Conservation (phyloP, 2,113 vertebrate genomes). For the Bolborhynchus lineola region DNA sequence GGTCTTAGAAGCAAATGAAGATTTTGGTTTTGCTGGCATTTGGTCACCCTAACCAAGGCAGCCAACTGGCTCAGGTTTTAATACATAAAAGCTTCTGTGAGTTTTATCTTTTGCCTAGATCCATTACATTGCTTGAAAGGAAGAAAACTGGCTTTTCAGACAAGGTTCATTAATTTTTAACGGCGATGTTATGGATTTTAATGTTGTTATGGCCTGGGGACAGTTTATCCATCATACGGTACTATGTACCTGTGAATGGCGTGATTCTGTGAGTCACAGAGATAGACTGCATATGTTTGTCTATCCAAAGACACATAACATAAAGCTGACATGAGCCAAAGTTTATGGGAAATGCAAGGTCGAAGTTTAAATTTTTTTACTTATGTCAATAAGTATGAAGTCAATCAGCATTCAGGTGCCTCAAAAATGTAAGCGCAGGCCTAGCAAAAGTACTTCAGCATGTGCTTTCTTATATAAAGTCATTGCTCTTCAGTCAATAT, state of each 20-base stretch:
- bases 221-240: not conserved
- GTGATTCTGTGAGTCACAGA: not conserved
- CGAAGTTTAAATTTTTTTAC: not conserved
- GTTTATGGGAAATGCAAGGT: not conserved
- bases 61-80: conserved; percentile 61
- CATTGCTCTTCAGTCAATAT: not conserved
- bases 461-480: not conserved
- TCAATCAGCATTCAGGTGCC: not conserved
- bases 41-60: conserved; percentile 47
- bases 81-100: conserved; percentile 25
- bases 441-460: not conserved
- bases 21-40: conserved; percentile 56
- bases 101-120: conserved; percentile 17
- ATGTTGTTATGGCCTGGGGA: not conserved
- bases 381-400: not conserved
- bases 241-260: not conserved
- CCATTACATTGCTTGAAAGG: not conserved
- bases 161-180: not conserved
- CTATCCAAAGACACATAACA: not conserved
- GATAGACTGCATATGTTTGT: not conserved
- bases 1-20: conserved; percentile 57
- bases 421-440: not conserved
- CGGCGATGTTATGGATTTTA: not conserved
- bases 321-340: not conserved
- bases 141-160: not conserved